phyloP scores from a whole-genome alignment of 2,113 vertebrate genomes.

The Pseudopipra pipra region DNA sequence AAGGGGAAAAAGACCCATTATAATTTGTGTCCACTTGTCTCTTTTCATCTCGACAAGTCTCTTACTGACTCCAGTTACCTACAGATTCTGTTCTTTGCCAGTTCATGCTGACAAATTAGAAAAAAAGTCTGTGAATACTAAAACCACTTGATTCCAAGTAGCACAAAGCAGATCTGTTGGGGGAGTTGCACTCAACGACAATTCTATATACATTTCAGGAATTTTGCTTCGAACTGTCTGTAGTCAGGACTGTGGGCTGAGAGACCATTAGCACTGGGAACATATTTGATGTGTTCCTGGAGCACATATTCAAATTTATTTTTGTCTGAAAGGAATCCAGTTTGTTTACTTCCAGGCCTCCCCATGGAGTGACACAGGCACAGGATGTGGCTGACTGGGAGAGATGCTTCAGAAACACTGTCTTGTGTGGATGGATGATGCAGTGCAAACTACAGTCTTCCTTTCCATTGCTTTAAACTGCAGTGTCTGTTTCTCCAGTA shows the following conservation, averaged over 20 bases:
- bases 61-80: background rate
- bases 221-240: background rate
- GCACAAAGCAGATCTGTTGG: background rate
- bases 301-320: background rate
- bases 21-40: background rate
- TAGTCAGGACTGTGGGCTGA: background rate
- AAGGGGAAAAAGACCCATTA: fast-evolving
- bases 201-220: background rate
- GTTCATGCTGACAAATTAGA: background rate
- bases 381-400: fast-evolving
- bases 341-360: background rate
- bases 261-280: background rate
- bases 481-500: background rate
- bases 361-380: background rate
- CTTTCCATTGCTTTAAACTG: background rate
- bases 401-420: background rate
- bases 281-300: background rate
- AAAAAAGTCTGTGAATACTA: background rate
- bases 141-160: background rate
- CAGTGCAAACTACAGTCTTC: background rate
- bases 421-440: background rate
- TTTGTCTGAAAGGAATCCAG: background rate
- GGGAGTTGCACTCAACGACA: background rate
- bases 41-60: background rate
- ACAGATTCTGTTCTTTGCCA: background rate